Evolutionary conservation across 2,888 invertebrate genomes (phyloP), one percentile per base, ranked within the genome.

Genomic region (Protonemura montana): DNA sequence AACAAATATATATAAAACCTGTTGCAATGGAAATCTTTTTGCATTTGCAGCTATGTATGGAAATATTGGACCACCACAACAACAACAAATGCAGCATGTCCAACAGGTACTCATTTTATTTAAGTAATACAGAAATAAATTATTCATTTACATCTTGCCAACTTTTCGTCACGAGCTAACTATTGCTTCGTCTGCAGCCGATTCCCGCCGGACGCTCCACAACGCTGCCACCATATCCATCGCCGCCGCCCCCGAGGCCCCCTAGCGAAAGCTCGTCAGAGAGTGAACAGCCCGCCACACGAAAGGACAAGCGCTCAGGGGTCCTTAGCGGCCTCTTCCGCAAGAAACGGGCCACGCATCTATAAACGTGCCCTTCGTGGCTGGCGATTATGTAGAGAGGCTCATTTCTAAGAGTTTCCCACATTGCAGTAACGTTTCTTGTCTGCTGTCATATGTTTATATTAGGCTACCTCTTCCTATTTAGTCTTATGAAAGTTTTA

Each of bases 251-350:
- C 84, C 76, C 84, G 0, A 85, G 90, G n/a, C 88, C 90, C 41
- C 89, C 89, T 7, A 90, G 90, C 86, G 91, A 91, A 86, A 91
- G 90, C 87, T 91, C 91, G 10, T 90, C 90, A 27, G 91, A 91
- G 87, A 90, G 90, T 86, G 91, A 91, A 86, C 90, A 90, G 28
- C 78, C 87, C 0, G 87, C 88, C 27, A 80, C 89, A 16, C 87
- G 89, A 26, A 90, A 90, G 84, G 88, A 89, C 84, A 90, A 90
- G 87, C 89, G 90, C 80, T 88, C 90, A 3, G 90, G 90, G 87
- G 91, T 91, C 27, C 89, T 91, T 21, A 89, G 89, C 88, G 89
- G 89, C 35, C 87, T 90, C 29, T 90, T 90, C 88, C 88, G 89
- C 21, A 88, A 90, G 86, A 90, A 89, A 86, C 89, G 89, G 85